These are phyloP conservation scores for Drosophila bocki DNA, from an alignment of 1,140 invertebrate genomes.

Conservation along the genomic window DNA sequence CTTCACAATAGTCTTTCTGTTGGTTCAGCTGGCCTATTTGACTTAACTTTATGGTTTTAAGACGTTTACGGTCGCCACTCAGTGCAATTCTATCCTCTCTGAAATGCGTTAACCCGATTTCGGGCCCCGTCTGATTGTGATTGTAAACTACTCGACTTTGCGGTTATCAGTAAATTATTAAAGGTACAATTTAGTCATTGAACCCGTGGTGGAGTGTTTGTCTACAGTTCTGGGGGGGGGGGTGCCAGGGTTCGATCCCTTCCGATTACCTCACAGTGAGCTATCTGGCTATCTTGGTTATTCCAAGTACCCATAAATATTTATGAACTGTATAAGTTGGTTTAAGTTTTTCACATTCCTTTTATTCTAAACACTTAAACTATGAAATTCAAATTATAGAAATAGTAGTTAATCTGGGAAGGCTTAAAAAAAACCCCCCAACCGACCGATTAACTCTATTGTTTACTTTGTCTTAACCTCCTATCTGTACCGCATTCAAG, in stretches of 20 bases:
- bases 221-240: background rate
- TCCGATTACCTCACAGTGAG: background rate
- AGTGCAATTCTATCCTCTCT: constrained; percentile 18
- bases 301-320: background rate
- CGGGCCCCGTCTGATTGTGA: constrained; percentile 43
- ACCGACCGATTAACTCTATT: background rate
- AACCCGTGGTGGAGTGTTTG: constrained; percentile 2
- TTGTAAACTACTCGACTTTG: constrained; percentile 11
- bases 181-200: constrained; percentile 33
- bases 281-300: constrained; percentile 1
- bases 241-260: background rate
- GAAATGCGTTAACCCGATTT: constrained; percentile 10
- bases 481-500: background rate
- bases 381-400: background rate
- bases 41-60: background rate
- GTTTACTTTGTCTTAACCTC: background rate
- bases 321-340: background rate
- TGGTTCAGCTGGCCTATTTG: constrained; percentile 40
- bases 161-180: constrained; percentile 9
- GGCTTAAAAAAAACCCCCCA: background rate
- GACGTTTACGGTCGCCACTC: constrained; percentile 2
- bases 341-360: background rate
- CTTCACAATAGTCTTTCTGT: constrained; percentile 28
- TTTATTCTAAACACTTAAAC: background rate
- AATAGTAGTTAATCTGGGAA: background rate